Conservation (phyloP, 2,797 vertebrate species). For the Peromyscus nudipes region DNA sequence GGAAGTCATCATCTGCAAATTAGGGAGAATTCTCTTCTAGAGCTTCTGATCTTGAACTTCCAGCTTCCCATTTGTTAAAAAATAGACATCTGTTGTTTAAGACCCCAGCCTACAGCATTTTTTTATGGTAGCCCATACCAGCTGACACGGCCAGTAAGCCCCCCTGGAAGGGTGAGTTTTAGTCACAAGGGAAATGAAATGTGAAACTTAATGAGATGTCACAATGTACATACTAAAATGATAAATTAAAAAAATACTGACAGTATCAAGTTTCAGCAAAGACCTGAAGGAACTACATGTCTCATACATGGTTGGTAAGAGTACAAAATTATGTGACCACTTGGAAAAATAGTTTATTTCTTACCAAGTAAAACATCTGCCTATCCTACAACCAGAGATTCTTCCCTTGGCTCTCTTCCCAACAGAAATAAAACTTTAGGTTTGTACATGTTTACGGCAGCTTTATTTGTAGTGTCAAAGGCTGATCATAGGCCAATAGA, state of each 20-base stretch:
- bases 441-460: neutral
- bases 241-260: constrained; percentile 26
- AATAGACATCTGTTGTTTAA: neutral
- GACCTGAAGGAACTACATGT: constrained; percentile 2
- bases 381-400: neutral
- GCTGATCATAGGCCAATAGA: neutral
- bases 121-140: neutral
- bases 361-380: constrained; percentile 8
- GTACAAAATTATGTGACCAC: constrained; percentile 8
- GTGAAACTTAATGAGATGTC: neutral
- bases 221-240: neutral
- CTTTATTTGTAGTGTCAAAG: constrained; percentile 18
- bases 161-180: constrained; percentile 16
- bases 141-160: neutral
- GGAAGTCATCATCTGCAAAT: neutral
- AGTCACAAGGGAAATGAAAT: constrained; percentile 52
- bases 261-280: constrained; percentile 9
- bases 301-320: neutral
- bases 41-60: neutral
- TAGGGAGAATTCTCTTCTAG: neutral
- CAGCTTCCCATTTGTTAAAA: neutral
- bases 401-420: constrained; percentile 1
- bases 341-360: constrained; percentile 46
- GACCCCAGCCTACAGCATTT: neutral
- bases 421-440: constrained; percentile 36